Evolutionary conservation across 2,797 vertebrate species (phyloP), one percentile per base, ranked within the genome.

Genomic region (Xerus rutilus): DNA sequence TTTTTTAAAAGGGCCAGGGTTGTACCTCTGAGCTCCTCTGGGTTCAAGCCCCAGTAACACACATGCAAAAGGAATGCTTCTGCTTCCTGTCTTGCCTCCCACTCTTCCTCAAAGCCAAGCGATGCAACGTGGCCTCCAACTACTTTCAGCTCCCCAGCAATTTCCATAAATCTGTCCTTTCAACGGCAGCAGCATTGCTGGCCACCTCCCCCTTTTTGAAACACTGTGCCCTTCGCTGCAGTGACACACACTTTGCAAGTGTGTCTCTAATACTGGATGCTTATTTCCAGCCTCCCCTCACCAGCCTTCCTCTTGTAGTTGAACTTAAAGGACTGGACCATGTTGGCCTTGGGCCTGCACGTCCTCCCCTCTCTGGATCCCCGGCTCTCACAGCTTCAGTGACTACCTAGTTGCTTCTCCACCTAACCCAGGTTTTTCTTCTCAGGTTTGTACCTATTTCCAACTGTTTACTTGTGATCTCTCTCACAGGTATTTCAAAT

Each of bases 221-320:
- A 47, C 4, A 10, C 57, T 73, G 77, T 69, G 52, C 72, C 47
- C 39, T 35, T 65, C 15, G 76, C 52, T 89, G 49, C 64, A 67
- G 69, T 17, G 65, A 45, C 23, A 23, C 1, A 35, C 4, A 39
- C 0, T 3, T 3, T 6, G 20, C 43, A 62, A 62, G 49, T 3
- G 39, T 52, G 23, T 13, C 3, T 13, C 3, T 57, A 45, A 20
- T 0, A 0, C 1, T 7, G 13, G 47, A 67, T 3, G 28, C 12
- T 57, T 73, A 21, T 17, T 69, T n/a, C 32, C 14, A 18, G 28
- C 18, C 39, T 69, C 59, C 11, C 54, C 45, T 39, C 12, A 9
- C 0, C 7, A 64, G 72, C 49, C 86, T 30, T 67, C 12, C 28
- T 49, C 18, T 12, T 18, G 39, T 90, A 1, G 49, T 9, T 57